Evolutionary conservation across 1,140 invertebrate genomes (phyloP).

Genomic region (Trinorchestia longiramus): DNA sequence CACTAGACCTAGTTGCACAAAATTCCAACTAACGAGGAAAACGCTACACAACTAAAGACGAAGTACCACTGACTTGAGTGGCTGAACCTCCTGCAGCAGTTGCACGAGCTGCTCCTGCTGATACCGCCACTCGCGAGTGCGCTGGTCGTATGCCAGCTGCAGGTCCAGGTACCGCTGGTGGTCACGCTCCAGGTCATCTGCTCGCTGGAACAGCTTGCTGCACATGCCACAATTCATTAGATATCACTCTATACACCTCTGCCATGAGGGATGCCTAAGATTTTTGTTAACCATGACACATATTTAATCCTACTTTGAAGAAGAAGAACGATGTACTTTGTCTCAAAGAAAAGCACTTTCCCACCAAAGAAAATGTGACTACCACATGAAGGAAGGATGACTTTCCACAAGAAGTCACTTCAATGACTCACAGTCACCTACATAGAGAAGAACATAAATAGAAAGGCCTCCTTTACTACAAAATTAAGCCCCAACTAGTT

Average conservation of each 20-base stretch:
- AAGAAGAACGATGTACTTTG: too few relatives aligned
- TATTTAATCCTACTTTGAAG: too few relatives aligned
- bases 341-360: too few relatives aligned
- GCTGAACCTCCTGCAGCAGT: conserved; percentile 51
- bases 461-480: too few relatives aligned
- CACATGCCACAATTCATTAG: neutral
- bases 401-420: too few relatives aligned
- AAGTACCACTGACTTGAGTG: conserved; percentile 13
- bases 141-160: conserved; percentile 57
- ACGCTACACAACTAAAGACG: neutral
- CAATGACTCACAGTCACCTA: too few relatives aligned
- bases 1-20: neutral
- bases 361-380: too few relatives aligned
- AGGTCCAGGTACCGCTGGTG: conserved; percentile 54
- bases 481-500: too few relatives aligned
- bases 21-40: neutral
- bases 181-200: conserved; percentile 42
- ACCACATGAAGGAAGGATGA: too few relatives aligned
- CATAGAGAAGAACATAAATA: too few relatives aligned
- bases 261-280: neutral
- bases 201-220: conserved; percentile 50
- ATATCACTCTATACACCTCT: neutral
- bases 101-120: conserved; percentile 52
- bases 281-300: too few relatives aligned
- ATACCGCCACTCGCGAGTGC: conserved; percentile 53